Evolutionary conservation across 2,113 vertebrate genomes (phyloP), one percentile per base, ranked within the genome.

Genomic region (Labeo catla): DNA sequence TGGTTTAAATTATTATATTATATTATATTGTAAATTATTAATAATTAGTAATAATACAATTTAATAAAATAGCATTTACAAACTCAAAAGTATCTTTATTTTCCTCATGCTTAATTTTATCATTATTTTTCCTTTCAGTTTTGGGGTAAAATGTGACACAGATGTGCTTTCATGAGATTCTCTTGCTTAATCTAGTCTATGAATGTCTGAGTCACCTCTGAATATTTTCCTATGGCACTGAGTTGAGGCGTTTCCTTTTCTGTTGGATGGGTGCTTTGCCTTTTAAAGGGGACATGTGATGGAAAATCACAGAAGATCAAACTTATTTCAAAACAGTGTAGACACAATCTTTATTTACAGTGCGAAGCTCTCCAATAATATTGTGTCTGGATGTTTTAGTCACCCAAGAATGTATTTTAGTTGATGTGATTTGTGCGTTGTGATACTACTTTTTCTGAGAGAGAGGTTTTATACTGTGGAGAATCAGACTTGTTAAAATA

Each of bases 401-500:
- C 54, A 36, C 15, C 63, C 10, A 52, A 49, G 43, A 23, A 63
- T 66, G 61, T 80, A 57, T 76, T 85, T 87, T 52, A 39, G 50
- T 49, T 68, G 19, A 21, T 28, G 2, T 28, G 28, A 28, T 28
- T 28, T 28, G 28, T 28, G 28, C 28, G 28, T 28, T 28, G 28
- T 28, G 28, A 28, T 28, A 28, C 28, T 28, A 28, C 28, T 28
- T 28, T 28, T 28, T 28, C 28, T 28, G 28, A 28, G 28, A 28
- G 28, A 28, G 28, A 28, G 28, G 28, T 28, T 28, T 28, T 28
- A 15, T 34, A 70, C 16, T 66, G 45, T 79, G 80, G 74, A 66
- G 50, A 45, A 39, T 34, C 47, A 66, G 10, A 63, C 28, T 63
- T 80, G 81, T 34, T 70, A 84, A 76, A 80, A 66, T 45, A 28